Conservation (phyloP, 1,140 invertebrate genomes). For the Drosophila saltans region DNA sequence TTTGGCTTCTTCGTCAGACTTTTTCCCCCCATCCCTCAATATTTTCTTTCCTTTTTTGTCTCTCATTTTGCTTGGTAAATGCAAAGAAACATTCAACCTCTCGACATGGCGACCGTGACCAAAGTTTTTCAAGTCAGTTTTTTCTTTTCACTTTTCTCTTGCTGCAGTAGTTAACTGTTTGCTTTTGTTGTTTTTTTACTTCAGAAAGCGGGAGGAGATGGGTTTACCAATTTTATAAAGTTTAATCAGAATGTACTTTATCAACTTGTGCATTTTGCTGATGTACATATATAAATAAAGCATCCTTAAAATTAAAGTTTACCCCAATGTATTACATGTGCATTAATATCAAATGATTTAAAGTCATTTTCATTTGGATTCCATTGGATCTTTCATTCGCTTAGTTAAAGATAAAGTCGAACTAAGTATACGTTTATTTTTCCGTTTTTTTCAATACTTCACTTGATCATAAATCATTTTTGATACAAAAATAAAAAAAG, state of each 20-base stretch:
- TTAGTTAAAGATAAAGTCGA: background rate
- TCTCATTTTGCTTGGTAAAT: constrained; percentile 39
- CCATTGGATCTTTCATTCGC: too few relatives aligned
- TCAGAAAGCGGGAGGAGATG: background rate
- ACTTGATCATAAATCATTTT: constrained; percentile 6
- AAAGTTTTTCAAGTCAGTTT: constrained; percentile 50
- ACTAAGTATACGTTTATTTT: background rate
- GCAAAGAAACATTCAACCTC: constrained; percentile 58
- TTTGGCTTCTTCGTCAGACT: constrained; percentile 45
- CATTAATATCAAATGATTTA: too few relatives aligned
- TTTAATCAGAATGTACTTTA: constrained; percentile 65
- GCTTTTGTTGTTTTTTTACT: constrained; percentile 12
- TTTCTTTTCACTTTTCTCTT: constrained; percentile 7
- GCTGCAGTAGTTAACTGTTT: constrained; percentile 53
- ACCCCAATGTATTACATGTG: too few relatives aligned
- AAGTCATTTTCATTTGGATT: too few relatives aligned
- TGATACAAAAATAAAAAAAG: background rate
- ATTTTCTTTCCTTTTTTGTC: background rate
- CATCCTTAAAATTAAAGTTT: too few relatives aligned
- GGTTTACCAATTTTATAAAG: constrained; percentile 47
- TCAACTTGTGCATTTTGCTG: constrained; percentile 10
- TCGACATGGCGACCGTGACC: constrained; percentile 49
- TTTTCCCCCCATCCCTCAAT: constrained; percentile 32
- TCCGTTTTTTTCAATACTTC: background rate
- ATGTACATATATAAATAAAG: background rate